phyloP scores from a whole-genome alignment of 2,797 vertebrate genomes.

The Myotis daubentonii region DNA sequence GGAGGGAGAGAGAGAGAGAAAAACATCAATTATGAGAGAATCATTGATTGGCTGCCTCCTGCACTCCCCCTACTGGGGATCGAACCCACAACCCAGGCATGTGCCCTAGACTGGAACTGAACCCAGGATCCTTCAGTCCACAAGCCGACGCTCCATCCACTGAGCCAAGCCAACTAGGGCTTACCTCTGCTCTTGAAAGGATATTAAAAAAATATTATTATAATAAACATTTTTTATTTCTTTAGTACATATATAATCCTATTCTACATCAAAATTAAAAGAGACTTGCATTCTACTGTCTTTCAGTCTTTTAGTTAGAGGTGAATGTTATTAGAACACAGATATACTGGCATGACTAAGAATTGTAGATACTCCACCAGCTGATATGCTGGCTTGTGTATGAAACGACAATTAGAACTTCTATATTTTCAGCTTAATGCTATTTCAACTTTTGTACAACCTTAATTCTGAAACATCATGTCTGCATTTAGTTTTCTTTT shows the following conservation, averaged over 20 bases:
- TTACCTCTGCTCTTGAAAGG: neutral
- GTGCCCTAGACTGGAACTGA: no score
- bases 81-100: no score
- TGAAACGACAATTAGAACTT: neutral
- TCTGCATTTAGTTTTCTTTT: neutral
- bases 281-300: neutral
- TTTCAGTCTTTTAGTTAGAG: neutral
- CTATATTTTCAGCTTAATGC: neutral
- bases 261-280: neutral
- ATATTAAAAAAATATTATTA: slow-evolving; percentile 29
- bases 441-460: neutral
- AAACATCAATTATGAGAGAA: no score
- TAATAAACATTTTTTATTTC: neutral
- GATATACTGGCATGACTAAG: neutral
- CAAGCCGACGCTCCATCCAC: no score
- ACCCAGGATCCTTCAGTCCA: no score
- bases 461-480: neutral
- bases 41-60: no score
- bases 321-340: neutral
- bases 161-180: no score
- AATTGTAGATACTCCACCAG: neutral
- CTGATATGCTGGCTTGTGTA: neutral
- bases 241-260: neutral
- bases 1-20: no score
- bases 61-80: no score